Evolutionary conservation across 2,113 vertebrate genomes (phyloP), one percentile per base, ranked within the genome.

Genomic region (Etia nguti): DNA sequence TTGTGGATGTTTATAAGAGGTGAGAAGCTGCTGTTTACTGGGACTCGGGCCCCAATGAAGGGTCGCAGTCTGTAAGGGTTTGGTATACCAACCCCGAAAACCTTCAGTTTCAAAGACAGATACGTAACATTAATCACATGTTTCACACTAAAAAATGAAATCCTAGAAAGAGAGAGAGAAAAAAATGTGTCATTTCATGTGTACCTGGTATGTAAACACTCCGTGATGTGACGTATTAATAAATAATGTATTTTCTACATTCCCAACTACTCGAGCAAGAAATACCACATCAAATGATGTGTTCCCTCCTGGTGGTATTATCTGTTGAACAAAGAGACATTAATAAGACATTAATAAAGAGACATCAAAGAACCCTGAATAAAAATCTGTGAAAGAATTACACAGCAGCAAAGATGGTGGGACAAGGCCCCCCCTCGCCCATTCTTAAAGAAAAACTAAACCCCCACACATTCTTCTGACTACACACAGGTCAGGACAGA

Each of bases 241-340:
- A 99, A 99, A 99, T 99, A 99, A 99, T 95, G 98, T 99, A 95
- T 99, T 99, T 97, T 99, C 98, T 97, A 99, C 98, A 94, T 99
- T 99, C 93, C 98, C 99, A 92, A 99, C 98, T 94, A 99, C 97
- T 96, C 99, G 97, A 87, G 98, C 98, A 1, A 99, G 98, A 96
- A 99, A 99, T 95, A 99, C 99, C 8, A 99, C 99, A 96, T 99
- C 99, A 79, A 99, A 99, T 8, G 99, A 99, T 1, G 99, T 99
- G 95, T 99, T 99, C 75, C 99, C 98, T 96, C 98, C 99, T 81
- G 99, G 99, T 92, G 98, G 97, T 93, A 99, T 99, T 97, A 99
- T 98, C 99, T 99, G 86, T 60, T 24, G 36, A 0, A 0, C 22
- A 1, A 16, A 5, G 12, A 38, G 4, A 60, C 29, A 60, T 31